These are phyloP conservation scores for Xenopus borealis DNA, from an alignment of 2,113 vertebrate species.

Conservation along the genomic window DNA sequence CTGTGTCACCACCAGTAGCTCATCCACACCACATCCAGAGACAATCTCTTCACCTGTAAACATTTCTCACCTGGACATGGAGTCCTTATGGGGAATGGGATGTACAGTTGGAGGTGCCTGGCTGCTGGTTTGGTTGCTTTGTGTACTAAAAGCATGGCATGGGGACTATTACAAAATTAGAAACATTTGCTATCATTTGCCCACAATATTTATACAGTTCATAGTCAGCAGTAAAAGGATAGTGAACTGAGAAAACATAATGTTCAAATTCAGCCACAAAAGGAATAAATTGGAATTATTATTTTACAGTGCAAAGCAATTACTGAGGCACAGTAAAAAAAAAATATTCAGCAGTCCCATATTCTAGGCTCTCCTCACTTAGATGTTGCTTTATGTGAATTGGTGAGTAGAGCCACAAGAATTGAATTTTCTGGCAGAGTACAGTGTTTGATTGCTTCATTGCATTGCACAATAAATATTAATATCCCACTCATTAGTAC, in stretches of 20 bases:
- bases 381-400: too few relatives aligned
- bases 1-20: conserved; percentile 58
- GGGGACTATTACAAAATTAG: not conserved
- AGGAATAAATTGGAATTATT: too few relatives aligned
- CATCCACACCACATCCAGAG: conserved; percentile 60
- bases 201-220: not conserved
- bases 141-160: conserved; percentile 6
- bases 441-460: not conserved
- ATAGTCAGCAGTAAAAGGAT: not conserved
- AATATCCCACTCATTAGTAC: not conserved
- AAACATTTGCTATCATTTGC: not conserved
- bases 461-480: not conserved
- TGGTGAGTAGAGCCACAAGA: not conserved
- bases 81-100: not conserved
- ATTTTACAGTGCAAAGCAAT: too few relatives aligned
- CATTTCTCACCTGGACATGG: not conserved
- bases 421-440: not conserved
- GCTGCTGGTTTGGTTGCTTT: conserved; percentile 6
- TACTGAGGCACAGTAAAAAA: too few relatives aligned
- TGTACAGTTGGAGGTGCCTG: not conserved
- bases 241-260: too few relatives aligned
- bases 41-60: not conserved
- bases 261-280: too few relatives aligned
- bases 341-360: too few relatives aligned
- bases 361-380: too few relatives aligned